Percentiles rank a stretch among this genome's conserved stretches.
phyloP scores from a whole-genome alignment of 2,797 vertebrate species.

The Xiphorhynchus erythropygius region DNA sequence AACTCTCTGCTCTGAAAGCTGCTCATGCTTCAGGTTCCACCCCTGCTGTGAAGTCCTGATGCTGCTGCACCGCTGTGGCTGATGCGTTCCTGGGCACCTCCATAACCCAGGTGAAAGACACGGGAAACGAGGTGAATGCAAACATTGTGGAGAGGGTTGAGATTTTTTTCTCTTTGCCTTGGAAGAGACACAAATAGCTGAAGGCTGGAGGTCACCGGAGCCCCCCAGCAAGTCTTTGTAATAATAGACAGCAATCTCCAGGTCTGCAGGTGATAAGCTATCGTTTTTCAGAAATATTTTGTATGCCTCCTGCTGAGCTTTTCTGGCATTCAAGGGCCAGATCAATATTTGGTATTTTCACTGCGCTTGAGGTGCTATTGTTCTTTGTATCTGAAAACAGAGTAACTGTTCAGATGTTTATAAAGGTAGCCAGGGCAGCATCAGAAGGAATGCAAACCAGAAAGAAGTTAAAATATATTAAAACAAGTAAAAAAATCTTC shows the following conservation, averaged over 20 bases:
- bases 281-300: constrained; percentile 44
- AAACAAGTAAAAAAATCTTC: background rate
- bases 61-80: background rate
- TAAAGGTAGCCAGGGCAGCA: constrained; percentile 41
- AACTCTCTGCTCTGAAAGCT: background rate
- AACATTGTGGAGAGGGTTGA: background rate
- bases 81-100: background rate
- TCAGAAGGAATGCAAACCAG: constrained; percentile 12
- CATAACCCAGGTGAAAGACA: background rate
- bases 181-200: constrained; percentile 43
- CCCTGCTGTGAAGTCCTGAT: background rate
- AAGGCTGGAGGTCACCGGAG: constrained; percentile 49
- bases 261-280: constrained; percentile 63
- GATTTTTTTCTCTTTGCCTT: constrained; percentile 42
- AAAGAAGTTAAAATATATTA: background rate
- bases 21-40: background rate
- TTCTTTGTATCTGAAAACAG: constrained; percentile 65
- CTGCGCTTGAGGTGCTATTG: constrained; percentile 13
- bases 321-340: constrained; percentile 38
- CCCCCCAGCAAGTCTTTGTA: constrained; percentile 52
- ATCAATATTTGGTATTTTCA: constrained; percentile 65
- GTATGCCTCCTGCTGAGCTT: constrained; percentile 51
- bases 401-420: constrained; percentile 32
- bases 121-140: background rate
- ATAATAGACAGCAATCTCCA: constrained; percentile 16